Conservation (phyloP, 2,888 invertebrate genomes). For the Drosophila leonis region DNA sequence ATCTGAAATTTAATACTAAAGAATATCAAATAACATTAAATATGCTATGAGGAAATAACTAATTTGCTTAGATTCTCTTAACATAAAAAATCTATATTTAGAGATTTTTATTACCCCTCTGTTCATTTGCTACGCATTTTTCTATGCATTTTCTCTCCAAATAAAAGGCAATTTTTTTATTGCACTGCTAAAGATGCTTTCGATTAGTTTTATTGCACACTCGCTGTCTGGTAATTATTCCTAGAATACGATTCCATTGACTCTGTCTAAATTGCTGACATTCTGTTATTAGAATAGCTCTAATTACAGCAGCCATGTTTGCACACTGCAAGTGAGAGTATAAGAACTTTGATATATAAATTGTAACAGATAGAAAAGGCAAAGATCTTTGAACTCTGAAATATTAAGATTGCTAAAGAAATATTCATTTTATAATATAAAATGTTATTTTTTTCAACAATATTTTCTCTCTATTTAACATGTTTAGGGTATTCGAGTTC, state of each 20-base stretch:
- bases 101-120: neutral
- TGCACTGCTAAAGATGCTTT: neutral
- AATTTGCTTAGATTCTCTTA: too few relatives aligned
- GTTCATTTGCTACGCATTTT: neutral
- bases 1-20: neutral
- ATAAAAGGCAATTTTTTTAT: neutral
- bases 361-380: neutral
- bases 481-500: constrained; percentile 5
- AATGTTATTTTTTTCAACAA: too few relatives aligned
- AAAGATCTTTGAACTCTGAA: neutral
- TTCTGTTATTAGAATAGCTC: constrained; percentile 50
- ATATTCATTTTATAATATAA: too few relatives aligned
- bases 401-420: too few relatives aligned
- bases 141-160: neutral
- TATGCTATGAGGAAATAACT: neutral
- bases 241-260: constrained; percentile 14
- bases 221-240: constrained; percentile 20
- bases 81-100: too few relatives aligned
- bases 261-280: constrained; percentile 5
- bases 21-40: neutral
- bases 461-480: too few relatives aligned
- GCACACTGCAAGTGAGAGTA: neutral
- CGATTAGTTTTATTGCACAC: constrained; percentile 1
- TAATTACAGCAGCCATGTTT: constrained; percentile 50
- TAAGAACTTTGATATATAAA: neutral